These are phyloP conservation scores for Leuctra nigra DNA, from an alignment of 2,888 invertebrate species.

Conservation along the genomic window DNA sequence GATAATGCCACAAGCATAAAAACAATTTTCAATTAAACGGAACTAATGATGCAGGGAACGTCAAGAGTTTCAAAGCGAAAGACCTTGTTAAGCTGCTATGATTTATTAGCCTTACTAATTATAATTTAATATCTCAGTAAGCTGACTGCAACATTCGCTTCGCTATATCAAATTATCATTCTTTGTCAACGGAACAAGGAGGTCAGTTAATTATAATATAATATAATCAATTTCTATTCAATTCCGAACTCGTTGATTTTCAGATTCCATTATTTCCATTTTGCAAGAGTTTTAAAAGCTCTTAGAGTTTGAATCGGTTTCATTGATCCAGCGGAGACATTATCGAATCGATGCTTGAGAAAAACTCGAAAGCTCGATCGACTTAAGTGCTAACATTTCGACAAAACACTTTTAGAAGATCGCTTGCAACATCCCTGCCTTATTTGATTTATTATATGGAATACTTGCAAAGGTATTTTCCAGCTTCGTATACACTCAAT, in stretches of 20 bases:
- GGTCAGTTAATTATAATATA: background rate
- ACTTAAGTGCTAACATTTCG: background rate
- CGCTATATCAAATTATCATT: background rate
- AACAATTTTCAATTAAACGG: too few relatives aligned
- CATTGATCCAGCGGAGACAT: background rate
- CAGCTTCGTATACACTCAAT: too few relatives aligned
- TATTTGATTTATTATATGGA: background rate
- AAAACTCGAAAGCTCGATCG: background rate
- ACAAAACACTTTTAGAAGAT: background rate
- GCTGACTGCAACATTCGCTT: background rate
- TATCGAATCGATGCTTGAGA: background rate
- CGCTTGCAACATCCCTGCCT: background rate
- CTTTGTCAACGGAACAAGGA: background rate
- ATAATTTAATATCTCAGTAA: background rate
- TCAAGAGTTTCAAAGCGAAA: too few relatives aligned
- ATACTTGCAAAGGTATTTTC: background rate
- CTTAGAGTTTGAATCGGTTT: background rate
- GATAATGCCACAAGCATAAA: too few relatives aligned
- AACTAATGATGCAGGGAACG: too few relatives aligned
- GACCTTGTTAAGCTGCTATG: background rate
- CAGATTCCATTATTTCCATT: background rate
- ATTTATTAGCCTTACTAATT: background rate
- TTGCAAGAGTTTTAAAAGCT: background rate
- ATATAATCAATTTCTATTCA: background rate
- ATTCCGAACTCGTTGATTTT: background rate